Evolutionary conservation across 2,888 invertebrate genomes (phyloP), one percentile per base, ranked within the genome.

Genomic region (Torymus auratus): DNA sequence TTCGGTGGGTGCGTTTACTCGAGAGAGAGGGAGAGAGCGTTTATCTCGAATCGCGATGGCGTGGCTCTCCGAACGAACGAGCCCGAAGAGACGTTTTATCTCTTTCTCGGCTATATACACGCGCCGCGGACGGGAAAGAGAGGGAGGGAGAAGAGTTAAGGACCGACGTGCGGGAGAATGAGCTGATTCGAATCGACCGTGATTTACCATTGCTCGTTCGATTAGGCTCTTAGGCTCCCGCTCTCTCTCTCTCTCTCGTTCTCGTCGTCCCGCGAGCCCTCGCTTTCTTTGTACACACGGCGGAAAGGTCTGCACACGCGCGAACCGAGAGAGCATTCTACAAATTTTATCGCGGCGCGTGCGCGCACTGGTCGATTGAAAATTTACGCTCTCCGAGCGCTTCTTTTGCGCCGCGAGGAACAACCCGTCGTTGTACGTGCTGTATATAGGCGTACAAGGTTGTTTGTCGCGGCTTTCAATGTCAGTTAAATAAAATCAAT

Each of bases 191-290:
- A 69, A 79, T 79, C 79, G 64, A 68, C 73, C 81, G 77, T 84
- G 82, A 84, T 83, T 81, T 70, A 76, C 75, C 80, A 78, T 78
- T 72, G 71, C 71, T 75, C 65, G 52, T 81, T 64, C 73, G 50
- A 75, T 80, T 75, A 76, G 71, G 53, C 55, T 80, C 68, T 80
- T 80, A 69, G 55, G 23, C 68, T 56, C 62, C 14, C 17, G 41
- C 41, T 41, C 41, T 41, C 41, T 10, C 3, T 13, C 20, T 65
- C 53, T 13, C 58, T 58, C 56, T 14, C 64, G n/a, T 41, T 41
- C 41, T 41, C 41, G n/a, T 67, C 13, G 15, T 50, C 71, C 17
- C 17, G 7, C 41, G 41, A 41, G 41, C 41, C 50, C 10, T 50
- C 15, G 50, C 23, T 50, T 71, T 73, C 77, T 64, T 80, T 62